Percentiles rank a stretch among this genome's conserved stretches.
These are phyloP conservation scores for Centroberyx gerrardi DNA, from an alignment of 2,797 vertebrate genomes.

Conservation along the genomic window DNA sequence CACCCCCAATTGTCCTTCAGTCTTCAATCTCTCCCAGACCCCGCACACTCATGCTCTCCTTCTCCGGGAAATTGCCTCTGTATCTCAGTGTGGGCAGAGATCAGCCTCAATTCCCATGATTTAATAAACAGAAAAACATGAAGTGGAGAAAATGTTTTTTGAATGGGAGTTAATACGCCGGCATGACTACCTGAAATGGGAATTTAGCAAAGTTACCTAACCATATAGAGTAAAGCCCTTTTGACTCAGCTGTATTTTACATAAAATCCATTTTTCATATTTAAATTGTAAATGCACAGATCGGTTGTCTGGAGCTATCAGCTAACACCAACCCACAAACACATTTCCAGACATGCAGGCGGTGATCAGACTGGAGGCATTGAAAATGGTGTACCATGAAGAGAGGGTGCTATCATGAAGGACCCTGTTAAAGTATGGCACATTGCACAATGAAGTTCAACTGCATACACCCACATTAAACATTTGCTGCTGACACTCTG, in stretches of 20 bases:
- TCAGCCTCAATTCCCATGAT: not conserved
- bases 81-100: slow-evolving; percentile 17
- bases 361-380: not conserved
- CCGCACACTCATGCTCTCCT: slow-evolving; percentile 31
- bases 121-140: slow-evolving; percentile 18
- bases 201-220: slow-evolving; percentile 6
- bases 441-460: no score
- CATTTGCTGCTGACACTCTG: no score
- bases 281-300: no score
- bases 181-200: slow-evolving; percentile 12
- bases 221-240: not conserved
- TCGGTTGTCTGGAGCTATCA: not conserved
- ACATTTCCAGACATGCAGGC: not conserved
- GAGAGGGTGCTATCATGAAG: no score
- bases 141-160: slow-evolving; percentile 5
- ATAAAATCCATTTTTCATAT: slow-evolving; percentile 26
- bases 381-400: no score
- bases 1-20: slow-evolving; percentile 53
- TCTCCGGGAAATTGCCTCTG: slow-evolving; percentile 58
- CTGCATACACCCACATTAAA: no score
- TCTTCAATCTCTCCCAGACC: slow-evolving; percentile 50
- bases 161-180: not conserved
- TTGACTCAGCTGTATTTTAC: not conserved
- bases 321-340: not conserved
- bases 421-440: no score